Evolutionary conservation across 2,888 invertebrate species (phyloP), one percentile per base, ranked within the genome.

Genomic region (Lepidonotus clava): DNA sequence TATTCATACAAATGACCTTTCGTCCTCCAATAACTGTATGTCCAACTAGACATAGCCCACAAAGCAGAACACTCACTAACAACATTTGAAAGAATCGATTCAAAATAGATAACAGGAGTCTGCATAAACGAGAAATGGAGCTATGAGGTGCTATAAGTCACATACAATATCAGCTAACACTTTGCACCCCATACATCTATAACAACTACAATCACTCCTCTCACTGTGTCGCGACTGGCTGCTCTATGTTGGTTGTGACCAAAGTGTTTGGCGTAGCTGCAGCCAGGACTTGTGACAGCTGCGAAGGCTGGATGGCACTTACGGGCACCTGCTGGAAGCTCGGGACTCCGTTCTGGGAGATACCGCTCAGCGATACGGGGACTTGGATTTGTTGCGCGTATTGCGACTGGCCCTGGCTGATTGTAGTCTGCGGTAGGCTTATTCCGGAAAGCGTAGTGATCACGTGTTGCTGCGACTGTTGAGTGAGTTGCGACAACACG

Each of bases 171-270:
- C n/a, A 11, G 18, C 46, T 46, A 46, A 46, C 8, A 18, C 8
- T 46, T 6, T 6, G 46, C 46, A 46, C 18, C 18, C 46, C n/a
- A n/a, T n/a, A n/a, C n/a, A n/a, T n/a, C n/a, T n/a, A n/a, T n/a
- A n/a, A n/a, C n/a, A n/a, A n/a, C n/a, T n/a, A n/a, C n/a, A n/a
- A n/a, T n/a, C n/a, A n/a, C n/a, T n/a, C 21, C 14, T n/a, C 24
- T 28, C 28, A 80, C 80, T 80, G 80, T 32, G 80, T 80, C 46
- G 80, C 80, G 8, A 80, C 80, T 14, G 80, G 80, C 51, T 80
- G 80, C 28, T 80, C 80, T 1, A 80, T 6, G 46, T 46, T 80
- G 14, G 80, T 32, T 0, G 80, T 80, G 51, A 80, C 80, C 8
- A 80, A 28, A 18, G 80, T 51, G 51, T 28, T 80, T 0, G 80